Evolutionary conservation across 2,888 invertebrate genomes (phyloP).

Genomic region (Ennomos quercinarius): DNA sequence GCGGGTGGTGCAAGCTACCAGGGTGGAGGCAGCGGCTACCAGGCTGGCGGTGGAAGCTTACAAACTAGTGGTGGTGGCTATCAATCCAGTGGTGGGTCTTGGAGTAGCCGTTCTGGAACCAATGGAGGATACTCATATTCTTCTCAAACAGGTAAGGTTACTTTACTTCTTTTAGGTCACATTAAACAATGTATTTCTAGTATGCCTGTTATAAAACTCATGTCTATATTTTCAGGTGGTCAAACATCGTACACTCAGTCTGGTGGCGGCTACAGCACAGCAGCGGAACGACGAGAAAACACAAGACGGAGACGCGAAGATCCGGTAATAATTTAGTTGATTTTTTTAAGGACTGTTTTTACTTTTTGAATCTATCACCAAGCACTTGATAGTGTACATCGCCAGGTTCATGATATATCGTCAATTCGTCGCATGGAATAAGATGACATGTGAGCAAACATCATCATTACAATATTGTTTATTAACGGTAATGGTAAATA

Average conservation of each 20-base stretch:
- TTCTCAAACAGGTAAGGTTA: constrained; percentile 63
- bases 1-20: constrained; percentile 32
- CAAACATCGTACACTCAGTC: constrained; percentile 57
- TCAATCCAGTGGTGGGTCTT: constrained; percentile 37
- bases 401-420: too few relatives aligned
- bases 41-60: constrained; percentile 37
- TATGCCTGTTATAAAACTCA: not conserved
- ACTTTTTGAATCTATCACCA: too few relatives aligned
- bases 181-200: not conserved
- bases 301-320: constrained; percentile 66
- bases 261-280: constrained; percentile 56
- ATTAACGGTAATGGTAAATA: too few relatives aligned
- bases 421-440: too few relatives aligned
- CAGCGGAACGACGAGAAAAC: constrained; percentile 57
- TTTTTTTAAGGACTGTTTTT: not conserved
- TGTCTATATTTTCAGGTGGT: constrained; percentile 50
- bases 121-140: constrained; percentile 66
- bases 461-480: too few relatives aligned
- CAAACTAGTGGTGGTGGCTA: constrained; percentile 38
- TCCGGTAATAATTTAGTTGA: constrained; percentile 47
- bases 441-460: too few relatives aligned
- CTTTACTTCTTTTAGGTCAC: not conserved
- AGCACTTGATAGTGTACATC: too few relatives aligned
- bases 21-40: constrained; percentile 33
- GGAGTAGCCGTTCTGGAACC: constrained; percentile 41